Evolutionary conservation across 2,888 invertebrate genomes (phyloP).

Genomic region (Mongoloraphidia duomilia): DNA sequence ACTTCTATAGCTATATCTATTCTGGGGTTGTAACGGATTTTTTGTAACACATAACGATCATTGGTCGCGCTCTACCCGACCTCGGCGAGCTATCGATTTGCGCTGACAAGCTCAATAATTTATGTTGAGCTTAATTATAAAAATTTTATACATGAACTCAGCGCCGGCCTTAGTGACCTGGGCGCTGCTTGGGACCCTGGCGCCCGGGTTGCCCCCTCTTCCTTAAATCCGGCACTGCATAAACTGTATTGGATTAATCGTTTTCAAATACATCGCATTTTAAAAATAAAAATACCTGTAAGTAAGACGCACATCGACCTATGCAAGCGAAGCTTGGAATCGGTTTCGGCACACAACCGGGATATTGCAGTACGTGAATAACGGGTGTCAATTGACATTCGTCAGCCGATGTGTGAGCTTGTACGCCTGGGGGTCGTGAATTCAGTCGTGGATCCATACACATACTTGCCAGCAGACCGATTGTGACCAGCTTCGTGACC

Average conservation of each 20-base stretch:
- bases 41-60: neutral
- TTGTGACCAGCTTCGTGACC: neutral
- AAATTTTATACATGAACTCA: too few species aligned
- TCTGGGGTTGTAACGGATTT: neutral
- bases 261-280: neutral
- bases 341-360: constrained; percentile 83
- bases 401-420: constrained; percentile 37
- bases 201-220: too few species aligned
- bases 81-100: too few species aligned
- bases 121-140: too few species aligned
- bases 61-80: neutral
- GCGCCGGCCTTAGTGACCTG: too few species aligned
- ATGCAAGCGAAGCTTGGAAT: constrained; percentile 89
- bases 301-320: constrained; percentile 80
- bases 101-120: too few species aligned
- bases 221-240: too few species aligned
- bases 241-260: too few species aligned
- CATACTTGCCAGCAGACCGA: constrained; percentile 20
- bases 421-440: constrained; percentile 14
- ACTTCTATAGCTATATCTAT: too few species aligned
- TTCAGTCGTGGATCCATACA: constrained; percentile 25
- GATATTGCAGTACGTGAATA: constrained; percentile 79
- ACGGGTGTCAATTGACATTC: constrained; percentile 87
- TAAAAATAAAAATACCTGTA: constrained; percentile 49
- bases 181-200: too few species aligned